Evolutionary conservation across 1,140 invertebrate genomes (phyloP).

Genomic region (Ips typographus): DNA sequence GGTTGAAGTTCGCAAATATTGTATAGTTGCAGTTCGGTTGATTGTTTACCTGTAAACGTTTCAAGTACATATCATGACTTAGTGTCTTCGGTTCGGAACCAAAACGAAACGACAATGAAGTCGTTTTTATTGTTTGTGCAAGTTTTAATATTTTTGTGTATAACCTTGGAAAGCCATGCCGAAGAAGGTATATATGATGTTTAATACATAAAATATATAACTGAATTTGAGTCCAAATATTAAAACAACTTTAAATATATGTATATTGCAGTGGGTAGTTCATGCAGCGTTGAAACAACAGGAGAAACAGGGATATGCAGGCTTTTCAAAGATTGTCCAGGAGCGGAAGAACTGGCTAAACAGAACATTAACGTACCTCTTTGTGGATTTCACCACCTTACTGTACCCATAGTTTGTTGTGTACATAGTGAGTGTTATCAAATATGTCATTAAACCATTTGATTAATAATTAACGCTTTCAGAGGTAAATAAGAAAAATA

Average conservation of each 20-base stretch:
- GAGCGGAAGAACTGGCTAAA: constrained; percentile 41
- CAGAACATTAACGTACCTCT: constrained; percentile 43
- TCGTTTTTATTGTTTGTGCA: too few species aligned
- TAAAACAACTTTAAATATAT: too few species aligned
- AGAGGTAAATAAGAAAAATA: too few species aligned
- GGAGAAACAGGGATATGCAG: constrained; percentile 43
- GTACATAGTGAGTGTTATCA: constrained; percentile 32
- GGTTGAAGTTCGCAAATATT: not conserved
- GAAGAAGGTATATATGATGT: too few species aligned
- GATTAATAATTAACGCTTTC: too few species aligned
- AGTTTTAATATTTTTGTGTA: too few species aligned
- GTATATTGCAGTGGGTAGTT: constrained; percentile 40
- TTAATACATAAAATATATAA: too few species aligned
- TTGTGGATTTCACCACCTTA: constrained; percentile 43
- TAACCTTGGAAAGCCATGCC: too few species aligned
- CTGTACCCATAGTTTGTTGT: constrained; percentile 48
- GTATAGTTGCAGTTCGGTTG: not conserved
- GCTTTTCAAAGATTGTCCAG: constrained; percentile 43
- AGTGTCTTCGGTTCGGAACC: not conserved
- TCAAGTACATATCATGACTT: not conserved
- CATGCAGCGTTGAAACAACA: constrained; percentile 39
- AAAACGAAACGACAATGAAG: too few species aligned
- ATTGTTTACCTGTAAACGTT: not conserved
- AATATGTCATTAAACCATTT: not conserved
- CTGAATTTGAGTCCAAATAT: too few species aligned